A percentile compares a stretch with the other conserved stretches of the same genome.
phyloP scores from a whole-genome alignment of 2,888 invertebrate species.

The Gymnocheta viridis region DNA sequence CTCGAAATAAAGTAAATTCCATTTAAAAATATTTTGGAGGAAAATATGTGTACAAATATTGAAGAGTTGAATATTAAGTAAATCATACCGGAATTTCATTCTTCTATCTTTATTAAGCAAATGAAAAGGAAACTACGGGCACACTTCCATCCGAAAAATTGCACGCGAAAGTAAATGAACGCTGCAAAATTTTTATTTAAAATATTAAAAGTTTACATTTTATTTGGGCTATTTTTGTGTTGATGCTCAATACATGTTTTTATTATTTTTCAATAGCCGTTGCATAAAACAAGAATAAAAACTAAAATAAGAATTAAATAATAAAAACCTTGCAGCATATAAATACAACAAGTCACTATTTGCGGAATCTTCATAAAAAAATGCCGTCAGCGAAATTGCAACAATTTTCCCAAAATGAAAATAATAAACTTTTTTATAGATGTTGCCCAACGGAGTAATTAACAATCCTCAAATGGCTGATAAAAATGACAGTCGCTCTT shows the following conservation, averaged over 20 bases:
- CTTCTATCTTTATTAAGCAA: no score
- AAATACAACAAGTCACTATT: not conserved
- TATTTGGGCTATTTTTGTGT: not conserved
- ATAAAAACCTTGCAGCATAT: not conserved
- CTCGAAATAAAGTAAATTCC: no score
- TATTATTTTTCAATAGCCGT: not conserved
- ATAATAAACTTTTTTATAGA: not conserved
- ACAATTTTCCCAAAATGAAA: not conserved
- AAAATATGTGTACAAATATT: no score
- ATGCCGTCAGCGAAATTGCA: not conserved
- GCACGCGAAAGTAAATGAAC: not conserved
- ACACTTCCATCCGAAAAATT: not conserved
- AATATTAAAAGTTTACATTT: not conserved
- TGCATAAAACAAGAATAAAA: not conserved
- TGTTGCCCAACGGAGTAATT: not conserved
- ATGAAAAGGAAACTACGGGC: no score
- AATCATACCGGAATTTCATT: no score
- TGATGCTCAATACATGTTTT: not conserved
- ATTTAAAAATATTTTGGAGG: no score
- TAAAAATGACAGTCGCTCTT: not conserved
- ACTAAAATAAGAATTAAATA: not conserved
- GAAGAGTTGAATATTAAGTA: no score
- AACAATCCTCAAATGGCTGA: not conserved
- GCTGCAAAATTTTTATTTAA: not conserved
- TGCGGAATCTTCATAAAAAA: not conserved